These are phyloP conservation scores for Callospermophilus lateralis DNA, from an alignment of 2,113 vertebrate species.

Conservation along the genomic window DNA sequence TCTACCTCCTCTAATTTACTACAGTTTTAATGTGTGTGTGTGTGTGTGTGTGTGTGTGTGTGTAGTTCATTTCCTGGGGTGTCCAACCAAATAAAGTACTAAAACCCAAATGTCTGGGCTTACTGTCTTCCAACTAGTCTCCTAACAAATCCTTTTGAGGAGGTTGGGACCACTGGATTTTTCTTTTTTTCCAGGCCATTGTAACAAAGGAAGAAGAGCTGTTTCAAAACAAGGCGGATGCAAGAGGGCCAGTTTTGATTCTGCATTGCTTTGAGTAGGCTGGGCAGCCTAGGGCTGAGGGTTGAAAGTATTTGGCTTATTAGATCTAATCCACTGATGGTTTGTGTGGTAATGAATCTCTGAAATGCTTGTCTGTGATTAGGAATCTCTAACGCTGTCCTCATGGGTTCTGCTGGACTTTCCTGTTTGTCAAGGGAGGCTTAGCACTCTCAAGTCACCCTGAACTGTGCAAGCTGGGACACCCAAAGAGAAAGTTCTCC, in stretches of 20 bases:
- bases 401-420: constrained; percentile 52
- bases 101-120: background rate
- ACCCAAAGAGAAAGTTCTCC: background rate
- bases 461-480: background rate
- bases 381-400: constrained; percentile 62
- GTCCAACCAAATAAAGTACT: background rate
- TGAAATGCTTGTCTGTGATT: constrained; percentile 66
- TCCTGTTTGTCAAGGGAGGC: constrained; percentile 51
- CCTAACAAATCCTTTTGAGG: background rate
- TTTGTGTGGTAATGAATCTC: constrained; percentile 61
- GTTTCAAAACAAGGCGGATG: constrained; percentile 29
- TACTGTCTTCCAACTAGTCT: background rate
- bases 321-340: constrained; percentile 64
- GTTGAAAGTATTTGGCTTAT: constrained; percentile 60
- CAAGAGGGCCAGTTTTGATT: background rate
- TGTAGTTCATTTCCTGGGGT: background rate
- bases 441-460: constrained; percentile 31
- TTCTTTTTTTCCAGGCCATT: background rate
- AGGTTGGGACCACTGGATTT: background rate
- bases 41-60: background rate
- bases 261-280: background rate
- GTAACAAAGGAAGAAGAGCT: background rate
- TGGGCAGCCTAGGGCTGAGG: constrained; percentile 27
- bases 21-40: background rate
- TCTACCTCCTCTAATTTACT: background rate